Conservation (phyloP, 2,888 invertebrate genomes). For the Drosophila sordidula region DNA sequence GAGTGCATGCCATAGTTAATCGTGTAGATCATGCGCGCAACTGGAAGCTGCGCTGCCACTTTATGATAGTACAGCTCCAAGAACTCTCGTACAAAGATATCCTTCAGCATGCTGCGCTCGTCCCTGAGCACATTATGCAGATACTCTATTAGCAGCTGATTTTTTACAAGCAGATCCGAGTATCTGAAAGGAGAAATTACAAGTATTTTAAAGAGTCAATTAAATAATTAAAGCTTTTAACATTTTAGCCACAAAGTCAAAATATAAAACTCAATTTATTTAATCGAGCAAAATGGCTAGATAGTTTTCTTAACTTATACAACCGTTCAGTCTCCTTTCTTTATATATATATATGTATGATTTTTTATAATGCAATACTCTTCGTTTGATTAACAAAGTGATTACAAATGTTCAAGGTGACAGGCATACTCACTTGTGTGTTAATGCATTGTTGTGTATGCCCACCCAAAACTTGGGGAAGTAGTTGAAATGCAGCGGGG, state of each 20-base stretch:
- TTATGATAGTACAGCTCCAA: conserved; percentile 95
- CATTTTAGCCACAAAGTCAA: too few relatives aligned
- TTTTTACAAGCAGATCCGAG: conserved; percentile 92
- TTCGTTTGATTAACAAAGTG: too few relatives aligned
- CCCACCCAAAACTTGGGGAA: conserved; percentile 97
- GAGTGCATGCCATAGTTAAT: conserved; percentile 85
- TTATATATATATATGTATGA: too few relatives aligned
- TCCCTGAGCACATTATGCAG: conserved; percentile 95
- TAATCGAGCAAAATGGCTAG: too few relatives aligned
- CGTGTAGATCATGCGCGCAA: conserved; percentile 84
- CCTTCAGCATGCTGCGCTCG: conserved; percentile 93
- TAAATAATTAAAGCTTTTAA: too few relatives aligned
- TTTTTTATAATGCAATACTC: too few relatives aligned
- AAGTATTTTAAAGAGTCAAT: background rate
- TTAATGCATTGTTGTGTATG: conserved; percentile 88
- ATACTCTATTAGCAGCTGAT: conserved; percentile 94
- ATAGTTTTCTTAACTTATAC: too few relatives aligned
- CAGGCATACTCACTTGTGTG: conserved; percentile 79
- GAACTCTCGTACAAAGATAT: conserved; percentile 94
- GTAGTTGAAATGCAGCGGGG: conserved; percentile 93
- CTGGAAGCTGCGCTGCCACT: conserved; percentile 85
- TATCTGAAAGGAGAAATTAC: conserved; percentile 86
- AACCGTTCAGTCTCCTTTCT: too few relatives aligned
- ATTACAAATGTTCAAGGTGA: background rate
- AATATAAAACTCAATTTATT: too few relatives aligned